These are phyloP conservation scores for Cylloceria caligata DNA, from an alignment of 2,888 invertebrate genomes.

Conservation along the genomic window DNA sequence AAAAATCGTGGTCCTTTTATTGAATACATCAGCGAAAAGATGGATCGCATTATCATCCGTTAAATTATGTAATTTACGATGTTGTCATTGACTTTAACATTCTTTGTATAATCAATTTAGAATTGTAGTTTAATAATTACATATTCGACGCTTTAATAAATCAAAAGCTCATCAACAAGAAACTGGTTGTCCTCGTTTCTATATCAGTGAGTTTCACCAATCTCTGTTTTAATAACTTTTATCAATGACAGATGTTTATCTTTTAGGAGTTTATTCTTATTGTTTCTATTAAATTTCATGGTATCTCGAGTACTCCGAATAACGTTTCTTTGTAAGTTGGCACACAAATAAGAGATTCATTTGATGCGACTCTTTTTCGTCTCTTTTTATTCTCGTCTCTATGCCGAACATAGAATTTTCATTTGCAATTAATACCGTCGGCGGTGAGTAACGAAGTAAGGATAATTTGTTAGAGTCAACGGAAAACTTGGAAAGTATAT, in stretches of 20 bases:
- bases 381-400: background rate
- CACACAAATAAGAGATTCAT: slow-evolving; percentile 34
- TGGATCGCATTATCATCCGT: no score
- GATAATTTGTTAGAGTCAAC: background rate
- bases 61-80: background rate
- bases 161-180: background rate
- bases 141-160: background rate
- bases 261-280: slow-evolving; percentile 4
- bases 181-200: no score
- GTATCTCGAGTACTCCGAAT: slow-evolving; percentile 10
- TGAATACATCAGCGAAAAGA: background rate
- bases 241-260: slow-evolving; percentile 7
- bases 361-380: no score
- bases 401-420: slow-evolving; percentile 10
- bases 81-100: background rate
- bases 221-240: no score
- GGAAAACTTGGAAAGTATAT: background rate
- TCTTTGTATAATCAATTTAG: background rate
- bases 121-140: background rate
- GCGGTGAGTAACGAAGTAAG: background rate
- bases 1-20: background rate
- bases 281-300: slow-evolving; percentile 7
- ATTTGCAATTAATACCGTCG: slow-evolving; percentile 23
- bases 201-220: background rate
- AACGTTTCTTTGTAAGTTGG: background rate